These are phyloP conservation scores for Syngnathus typhle DNA, from an alignment of 2,113 vertebrate genomes.

Conservation along the genomic window DNA sequence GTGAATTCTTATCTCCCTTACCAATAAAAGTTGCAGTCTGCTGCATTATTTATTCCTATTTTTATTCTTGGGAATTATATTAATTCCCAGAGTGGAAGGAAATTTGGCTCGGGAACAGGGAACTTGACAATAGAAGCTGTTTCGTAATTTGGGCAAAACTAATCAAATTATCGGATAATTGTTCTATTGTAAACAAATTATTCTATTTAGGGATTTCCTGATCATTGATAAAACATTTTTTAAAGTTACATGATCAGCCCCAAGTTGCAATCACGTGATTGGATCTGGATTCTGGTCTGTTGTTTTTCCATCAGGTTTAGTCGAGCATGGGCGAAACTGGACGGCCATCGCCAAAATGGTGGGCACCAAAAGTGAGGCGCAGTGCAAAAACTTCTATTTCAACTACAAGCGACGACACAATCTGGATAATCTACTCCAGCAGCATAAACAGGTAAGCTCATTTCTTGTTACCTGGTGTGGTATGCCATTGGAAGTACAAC, in stretches of 20 bases:
- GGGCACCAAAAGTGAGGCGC: conserved; percentile 95
- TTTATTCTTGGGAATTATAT: background rate
- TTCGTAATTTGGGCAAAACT: background rate
- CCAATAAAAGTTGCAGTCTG: conserved; percentile 14
- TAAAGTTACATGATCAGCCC: no score
- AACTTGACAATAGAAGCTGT: background rate
- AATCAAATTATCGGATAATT: background rate
- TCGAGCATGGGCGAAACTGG: conserved; percentile 97
- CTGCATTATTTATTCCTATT: conserved; percentile 13
- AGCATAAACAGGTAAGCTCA: conserved; percentile 83
- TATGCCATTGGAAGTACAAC: background rate
- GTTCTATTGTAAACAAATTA: background rate
- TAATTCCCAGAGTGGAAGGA: background rate
- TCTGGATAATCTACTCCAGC: conserved; percentile 92
- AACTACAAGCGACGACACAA: conserved; percentile 97
- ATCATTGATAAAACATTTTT: background rate
- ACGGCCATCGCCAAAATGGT: conserved; percentile 98
- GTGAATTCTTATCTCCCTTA: background rate
- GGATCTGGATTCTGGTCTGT: no score
- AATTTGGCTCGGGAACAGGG: background rate
- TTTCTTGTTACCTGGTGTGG: background rate
- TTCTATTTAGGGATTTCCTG: background rate
- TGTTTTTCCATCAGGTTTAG: conserved; percentile 74
- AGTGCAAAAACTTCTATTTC: conserved; percentile 99
- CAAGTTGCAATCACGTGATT: no score